Base-by-base conservation (phyloP, 2,113 vertebrate species). In the Clarias macrocephalus region DNA sequence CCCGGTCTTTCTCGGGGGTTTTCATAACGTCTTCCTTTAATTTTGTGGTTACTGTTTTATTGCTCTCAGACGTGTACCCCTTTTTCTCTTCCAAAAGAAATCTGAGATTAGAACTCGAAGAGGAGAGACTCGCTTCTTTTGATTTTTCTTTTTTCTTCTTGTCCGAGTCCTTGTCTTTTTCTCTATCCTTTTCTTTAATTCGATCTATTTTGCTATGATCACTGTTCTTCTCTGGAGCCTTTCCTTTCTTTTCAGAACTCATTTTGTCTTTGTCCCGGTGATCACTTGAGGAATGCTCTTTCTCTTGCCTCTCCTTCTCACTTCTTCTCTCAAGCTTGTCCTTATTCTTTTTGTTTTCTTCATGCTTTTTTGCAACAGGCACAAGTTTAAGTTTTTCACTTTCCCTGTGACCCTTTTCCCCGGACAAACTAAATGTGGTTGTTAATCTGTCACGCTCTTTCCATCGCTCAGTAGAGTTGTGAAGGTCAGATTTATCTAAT, bases 1-100 rank as follows among this genome's bases (percentile, higher is more conserved):
- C 97, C 19, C 97, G 95, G 86, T 99, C 98, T 90, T 97, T 99
- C 89, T 99, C 98, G 25, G 96, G 94, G 66, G 94, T 96, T 94
- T 95, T 97, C 85, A 94, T 91, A 13, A 94, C 93, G 21, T 99
- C 98, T 84, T 99, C 98, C 93, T 97, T 99, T n/a, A 95, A 80
- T 93, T 97, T 99, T 62, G 93, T 62, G 21, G 94, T 95, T 0
- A 93, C 81, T 10, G 92, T 88, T 93, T 97, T 99, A 92, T 87
- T 93, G 75, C 94, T 92, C 52, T 99, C 98, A 19, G 92, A 92
- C 81, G 86, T 60, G 91, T 90, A 93, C 37, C 93, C 92, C 89
- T 94, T 97, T 90, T 95, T 97, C 72, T 99, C 98, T 88, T 99
- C 98, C 87, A 96, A 62, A 86, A 81, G 85, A 93, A 94, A 90